These are phyloP conservation scores for Petrosia ficiformis DNA, from an alignment of 37 sponge, comb jelly and placozoan genomes.

Conservation along the genomic window DNA sequence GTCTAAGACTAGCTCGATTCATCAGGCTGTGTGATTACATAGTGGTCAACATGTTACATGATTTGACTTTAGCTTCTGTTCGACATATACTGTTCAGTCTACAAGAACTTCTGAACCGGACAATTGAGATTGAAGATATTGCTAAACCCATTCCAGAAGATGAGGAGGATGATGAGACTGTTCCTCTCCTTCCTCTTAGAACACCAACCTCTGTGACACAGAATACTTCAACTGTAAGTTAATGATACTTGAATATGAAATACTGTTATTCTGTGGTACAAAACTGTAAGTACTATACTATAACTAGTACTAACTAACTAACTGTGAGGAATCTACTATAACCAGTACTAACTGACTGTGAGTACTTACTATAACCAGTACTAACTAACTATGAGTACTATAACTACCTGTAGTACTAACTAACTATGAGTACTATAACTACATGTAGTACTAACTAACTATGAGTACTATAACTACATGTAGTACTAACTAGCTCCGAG, in stretches of 20 bases:
- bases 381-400: too few species aligned
- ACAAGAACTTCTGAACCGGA: conserved; percentile 27
- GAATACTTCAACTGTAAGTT: background rate
- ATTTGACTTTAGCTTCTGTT: conserved; percentile 61
- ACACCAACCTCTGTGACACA: background rate
- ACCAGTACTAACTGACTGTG: too few species aligned
- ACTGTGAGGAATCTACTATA: too few species aligned
- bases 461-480: too few species aligned
- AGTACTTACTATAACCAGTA: too few species aligned
- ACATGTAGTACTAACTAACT: too few species aligned
- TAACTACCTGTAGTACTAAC: background rate
- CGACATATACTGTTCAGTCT: conserved; percentile 54
- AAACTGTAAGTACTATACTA: too few species aligned
- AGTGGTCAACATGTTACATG: conserved; percentile 83
- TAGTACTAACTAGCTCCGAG: too few species aligned
- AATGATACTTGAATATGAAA: too few species aligned
- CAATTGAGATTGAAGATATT: conserved; percentile 49
- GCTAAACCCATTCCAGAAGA: conserved; percentile 38
- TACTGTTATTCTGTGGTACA: too few species aligned
- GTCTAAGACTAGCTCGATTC: conserved; percentile 84
- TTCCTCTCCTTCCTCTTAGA: background rate
- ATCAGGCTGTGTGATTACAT: conserved; percentile 89
- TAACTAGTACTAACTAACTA: too few species aligned
- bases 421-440: background rate
- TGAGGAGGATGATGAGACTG: conserved; percentile 50